Evolutionary conservation across 2,113 vertebrate species (phyloP).

Genomic region (Crotalus helleri): DNA sequence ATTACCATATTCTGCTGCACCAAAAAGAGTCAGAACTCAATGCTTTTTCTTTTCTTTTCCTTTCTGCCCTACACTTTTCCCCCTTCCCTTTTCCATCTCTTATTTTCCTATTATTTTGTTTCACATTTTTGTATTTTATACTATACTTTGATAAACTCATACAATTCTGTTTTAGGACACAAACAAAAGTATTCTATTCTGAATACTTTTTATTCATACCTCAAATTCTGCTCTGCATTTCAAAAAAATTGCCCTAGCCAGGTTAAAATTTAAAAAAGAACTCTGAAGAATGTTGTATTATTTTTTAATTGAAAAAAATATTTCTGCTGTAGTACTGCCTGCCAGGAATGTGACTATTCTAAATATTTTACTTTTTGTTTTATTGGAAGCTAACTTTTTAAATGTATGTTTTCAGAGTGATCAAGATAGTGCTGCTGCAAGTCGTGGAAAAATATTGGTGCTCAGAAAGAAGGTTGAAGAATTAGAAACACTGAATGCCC

Average conservation of each 20-base stretch:
- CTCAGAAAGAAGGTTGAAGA: constrained; percentile 85
- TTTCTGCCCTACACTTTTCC: not conserved
- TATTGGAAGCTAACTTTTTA: not conserved
- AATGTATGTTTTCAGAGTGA: constrained; percentile 54
- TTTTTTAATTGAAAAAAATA: not conserved
- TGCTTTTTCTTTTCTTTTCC: not conserved
- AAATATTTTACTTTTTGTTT: not conserved
- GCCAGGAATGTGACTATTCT: not conserved
- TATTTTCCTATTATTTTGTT: not conserved
- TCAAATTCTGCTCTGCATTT: not conserved
- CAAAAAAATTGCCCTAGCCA: not conserved
- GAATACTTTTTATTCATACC: not conserved
- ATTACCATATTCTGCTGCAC: not conserved
- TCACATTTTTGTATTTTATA: not conserved
- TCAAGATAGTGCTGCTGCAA: constrained; percentile 76
- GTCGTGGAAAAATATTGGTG: constrained; percentile 81
- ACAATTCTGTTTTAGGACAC: not conserved
- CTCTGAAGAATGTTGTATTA: not conserved
- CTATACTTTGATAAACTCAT: not conserved
- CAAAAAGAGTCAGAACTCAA: not conserved
- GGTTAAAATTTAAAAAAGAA: not conserved
- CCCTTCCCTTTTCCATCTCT: not conserved
- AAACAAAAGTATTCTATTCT: not conserved
- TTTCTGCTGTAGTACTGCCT: not conserved
- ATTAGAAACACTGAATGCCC: constrained; percentile 77